Conservation (phyloP, 2,113 vertebrate genomes). For the Cygnus atratus region DNA sequence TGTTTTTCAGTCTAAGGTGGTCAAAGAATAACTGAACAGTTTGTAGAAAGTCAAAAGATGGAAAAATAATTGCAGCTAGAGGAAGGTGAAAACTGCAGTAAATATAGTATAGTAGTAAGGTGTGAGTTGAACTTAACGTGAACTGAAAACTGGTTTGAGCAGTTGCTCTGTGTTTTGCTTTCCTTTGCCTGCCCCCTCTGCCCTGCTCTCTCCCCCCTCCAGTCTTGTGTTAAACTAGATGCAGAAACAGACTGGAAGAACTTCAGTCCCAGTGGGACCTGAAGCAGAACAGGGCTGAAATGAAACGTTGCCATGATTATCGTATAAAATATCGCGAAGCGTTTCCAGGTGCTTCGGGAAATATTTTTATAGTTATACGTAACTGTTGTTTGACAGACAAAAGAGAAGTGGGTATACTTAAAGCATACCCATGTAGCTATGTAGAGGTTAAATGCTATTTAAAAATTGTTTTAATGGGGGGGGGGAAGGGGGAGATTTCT, state of each 20-base stretch:
- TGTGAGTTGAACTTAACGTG: not conserved
- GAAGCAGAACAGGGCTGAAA: not conserved
- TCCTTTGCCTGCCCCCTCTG: not conserved
- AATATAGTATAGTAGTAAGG: not conserved
- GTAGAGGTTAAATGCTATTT: slow-evolving; percentile 43
- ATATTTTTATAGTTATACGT: not conserved
- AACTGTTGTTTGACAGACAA: not conserved
- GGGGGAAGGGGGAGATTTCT: not conserved
- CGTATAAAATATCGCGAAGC: not conserved
- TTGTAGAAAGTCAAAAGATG: not conserved
- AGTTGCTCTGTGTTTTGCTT: not conserved
- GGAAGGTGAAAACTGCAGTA: not conserved
- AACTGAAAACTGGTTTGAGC: not conserved
- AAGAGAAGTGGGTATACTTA: not conserved
- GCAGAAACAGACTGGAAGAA: not conserved
- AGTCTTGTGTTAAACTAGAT: not conserved
- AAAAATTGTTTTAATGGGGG: not conserved
- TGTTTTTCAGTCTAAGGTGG: not conserved
- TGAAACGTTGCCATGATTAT: not conserved
- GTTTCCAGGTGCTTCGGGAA: not conserved
- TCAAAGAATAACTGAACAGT: not conserved
- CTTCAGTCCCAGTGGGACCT: not conserved
- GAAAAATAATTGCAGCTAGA: not conserved
- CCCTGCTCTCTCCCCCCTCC: too few relatives aligned
- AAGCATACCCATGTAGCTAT: not conserved